Evolutionary conservation across 2,888 invertebrate species (phyloP).

Genomic region (Hydroisotoma schaefferi): DNA sequence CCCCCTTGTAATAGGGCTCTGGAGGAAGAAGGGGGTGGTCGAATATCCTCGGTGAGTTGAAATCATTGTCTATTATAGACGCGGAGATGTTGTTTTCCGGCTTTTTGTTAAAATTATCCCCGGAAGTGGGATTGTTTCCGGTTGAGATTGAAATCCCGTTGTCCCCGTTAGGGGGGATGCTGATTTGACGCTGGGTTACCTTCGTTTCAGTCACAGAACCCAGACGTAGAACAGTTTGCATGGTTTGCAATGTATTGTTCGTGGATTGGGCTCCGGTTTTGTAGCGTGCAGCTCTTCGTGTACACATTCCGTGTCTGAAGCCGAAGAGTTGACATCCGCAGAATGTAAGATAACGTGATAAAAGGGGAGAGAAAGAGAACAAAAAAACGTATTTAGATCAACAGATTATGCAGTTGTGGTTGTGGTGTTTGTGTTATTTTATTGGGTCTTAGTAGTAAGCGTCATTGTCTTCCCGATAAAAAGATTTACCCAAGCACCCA

Average conservation of each 20-base stretch:
- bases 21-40: conserved; percentile 17
- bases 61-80: too few relatives aligned
- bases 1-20: neutral
- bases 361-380: neutral
- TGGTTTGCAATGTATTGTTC: conserved; percentile 47
- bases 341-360: neutral
- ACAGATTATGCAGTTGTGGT: neutral
- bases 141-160: neutral
- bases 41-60: too few relatives aligned
- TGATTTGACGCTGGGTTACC: conserved; percentile 14
- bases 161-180: conserved; percentile 7
- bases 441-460: too few relatives aligned
- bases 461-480: too few relatives aligned
- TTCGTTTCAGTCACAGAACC: conserved; percentile 42
- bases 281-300: conserved; percentile 50
- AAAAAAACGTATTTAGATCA: neutral
- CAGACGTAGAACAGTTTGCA: conserved; percentile 46
- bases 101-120: too few relatives aligned
- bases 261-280: conserved; percentile 54
- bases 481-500: too few relatives aligned
- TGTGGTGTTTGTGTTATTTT: too few relatives aligned
- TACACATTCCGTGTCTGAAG: conserved; percentile 48
- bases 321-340: neutral
- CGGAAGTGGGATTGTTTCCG: neutral
- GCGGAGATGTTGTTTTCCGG: too few relatives aligned